Percentiles rank a stretch among this genome's conserved stretches.
Conservation (phyloP, 2,113 vertebrate genomes). For the Mirounga angustirostris region DNA sequence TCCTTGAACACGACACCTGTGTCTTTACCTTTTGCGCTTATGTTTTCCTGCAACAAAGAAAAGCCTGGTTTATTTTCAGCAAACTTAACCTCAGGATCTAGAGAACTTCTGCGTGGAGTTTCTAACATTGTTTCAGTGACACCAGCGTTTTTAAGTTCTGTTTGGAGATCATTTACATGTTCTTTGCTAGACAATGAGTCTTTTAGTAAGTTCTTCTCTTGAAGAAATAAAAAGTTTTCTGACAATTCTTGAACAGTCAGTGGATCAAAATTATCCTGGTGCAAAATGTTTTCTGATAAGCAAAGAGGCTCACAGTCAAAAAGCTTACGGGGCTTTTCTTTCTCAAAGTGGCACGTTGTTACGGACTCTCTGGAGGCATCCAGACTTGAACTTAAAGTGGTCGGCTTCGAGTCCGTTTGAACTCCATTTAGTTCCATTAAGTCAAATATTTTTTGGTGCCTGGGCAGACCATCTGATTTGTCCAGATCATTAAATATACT, state of each 20-base stretch:
- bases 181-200: constrained; percentile 83
- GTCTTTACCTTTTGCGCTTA: constrained; percentile 80
- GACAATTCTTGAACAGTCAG: constrained; percentile 90
- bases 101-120: constrained; percentile 82
- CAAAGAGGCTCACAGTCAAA: constrained; percentile 83
- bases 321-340: constrained; percentile 55
- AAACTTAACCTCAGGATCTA: constrained; percentile 81
- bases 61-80: constrained; percentile 74
- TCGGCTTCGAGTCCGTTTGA: constrained; percentile 80
- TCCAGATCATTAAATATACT: constrained; percentile 91
- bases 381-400: constrained; percentile 59
- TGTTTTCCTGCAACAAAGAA: constrained; percentile 80
- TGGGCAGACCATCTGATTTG: constrained; percentile 86
- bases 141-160: constrained; percentile 84
- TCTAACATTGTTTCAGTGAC: constrained; percentile 87
- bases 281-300: constrained; percentile 76
- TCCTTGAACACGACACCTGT: constrained; percentile 81
- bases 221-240: constrained; percentile 95
- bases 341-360: constrained; percentile 63
- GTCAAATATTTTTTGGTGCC: constrained; percentile 88
- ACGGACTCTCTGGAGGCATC: constrained; percentile 58
- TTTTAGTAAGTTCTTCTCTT: constrained; percentile 92
- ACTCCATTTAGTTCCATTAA: constrained; percentile 89
- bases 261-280: constrained; percentile 80
- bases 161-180: constrained; percentile 73